These are phyloP conservation scores for Leptobrachium ailaonicum DNA, from an alignment of 2,113 vertebrate genomes.

Conservation along the genomic window DNA sequence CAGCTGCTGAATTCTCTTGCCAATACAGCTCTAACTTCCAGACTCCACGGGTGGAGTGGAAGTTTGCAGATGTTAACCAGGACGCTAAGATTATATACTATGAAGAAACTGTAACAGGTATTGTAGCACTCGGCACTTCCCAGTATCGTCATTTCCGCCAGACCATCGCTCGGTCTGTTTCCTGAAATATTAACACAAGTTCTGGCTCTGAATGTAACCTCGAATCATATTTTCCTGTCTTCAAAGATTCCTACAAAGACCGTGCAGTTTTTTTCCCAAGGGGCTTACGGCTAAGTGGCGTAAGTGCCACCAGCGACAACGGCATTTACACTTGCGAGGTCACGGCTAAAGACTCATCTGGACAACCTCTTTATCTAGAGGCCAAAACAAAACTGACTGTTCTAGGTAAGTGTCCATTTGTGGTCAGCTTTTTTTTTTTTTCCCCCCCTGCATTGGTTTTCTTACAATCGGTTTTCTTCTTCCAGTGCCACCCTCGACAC, in stretches of 20 bases:
- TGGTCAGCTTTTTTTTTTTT: no score
- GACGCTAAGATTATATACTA: constrained; percentile 58
- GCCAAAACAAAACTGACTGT: not conserved
- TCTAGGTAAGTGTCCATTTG: not conserved
- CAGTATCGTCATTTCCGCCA: not conserved
- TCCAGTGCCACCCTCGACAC: constrained; percentile 68
- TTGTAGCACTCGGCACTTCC: no score
- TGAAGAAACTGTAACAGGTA: constrained; percentile 56
- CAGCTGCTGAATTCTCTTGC: constrained; percentile 56
- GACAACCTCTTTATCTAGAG: not conserved
- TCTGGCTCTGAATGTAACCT: no score
- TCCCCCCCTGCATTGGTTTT: not conserved
- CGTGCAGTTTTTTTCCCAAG: not conserved
- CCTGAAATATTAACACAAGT: no score
- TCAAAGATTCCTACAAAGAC: not conserved
- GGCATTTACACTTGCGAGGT: constrained; percentile 23
- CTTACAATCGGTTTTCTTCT: not conserved
- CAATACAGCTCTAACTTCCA: constrained; percentile 46
- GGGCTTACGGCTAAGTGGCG: not conserved
- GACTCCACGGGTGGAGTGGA: constrained; percentile 66
- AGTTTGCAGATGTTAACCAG: constrained; percentile 53
- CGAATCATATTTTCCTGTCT: not conserved
- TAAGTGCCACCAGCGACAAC: constrained; percentile 1
- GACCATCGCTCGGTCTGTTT: no score
- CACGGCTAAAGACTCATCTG: not conserved